Evolutionary conservation across 2,888 invertebrate species (phyloP).

Genomic region (Hypselothyrea guttata): DNA sequence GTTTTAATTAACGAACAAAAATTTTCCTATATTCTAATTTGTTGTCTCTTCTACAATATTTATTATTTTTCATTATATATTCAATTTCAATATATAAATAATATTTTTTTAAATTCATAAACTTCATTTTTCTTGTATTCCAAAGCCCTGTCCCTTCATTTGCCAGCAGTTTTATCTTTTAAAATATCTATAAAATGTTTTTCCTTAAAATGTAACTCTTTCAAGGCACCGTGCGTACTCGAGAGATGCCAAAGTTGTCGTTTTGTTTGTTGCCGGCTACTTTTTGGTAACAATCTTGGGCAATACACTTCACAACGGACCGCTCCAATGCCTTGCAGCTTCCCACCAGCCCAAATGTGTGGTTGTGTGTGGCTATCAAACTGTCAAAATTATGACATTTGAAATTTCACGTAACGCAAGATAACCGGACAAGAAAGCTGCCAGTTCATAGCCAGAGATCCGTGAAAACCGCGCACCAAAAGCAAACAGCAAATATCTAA

Average conservation of each 20-base stretch:
- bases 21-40: too few relatives aligned
- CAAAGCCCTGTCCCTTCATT: too few relatives aligned
- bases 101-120: too few relatives aligned
- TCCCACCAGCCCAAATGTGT: conserved; percentile 31
- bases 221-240: conserved; percentile 37
- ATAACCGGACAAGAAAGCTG: conserved; percentile 71
- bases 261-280: conserved; percentile 49
- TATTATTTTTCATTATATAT: too few relatives aligned
- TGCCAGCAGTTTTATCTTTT: too few relatives aligned
- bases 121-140: too few relatives aligned
- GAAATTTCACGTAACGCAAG: conserved; percentile 76
- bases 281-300: conserved; percentile 62
- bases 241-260: conserved; percentile 56
- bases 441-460: conserved; percentile 48
- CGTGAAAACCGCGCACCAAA: conserved; percentile 47
- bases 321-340: conserved; percentile 40
- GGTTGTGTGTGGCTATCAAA: conserved; percentile 63
- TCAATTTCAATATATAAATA: too few relatives aligned
- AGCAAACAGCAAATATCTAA: conserved; percentile 8
- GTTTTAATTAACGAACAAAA: too few relatives aligned
- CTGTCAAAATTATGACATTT: conserved; percentile 78
- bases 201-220: neutral
- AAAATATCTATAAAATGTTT: neutral
- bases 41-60: too few relatives aligned
- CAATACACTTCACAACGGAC: conserved; percentile 43